Percentiles rank a stretch among this genome's conserved stretches.
phyloP scores from a whole-genome alignment of 2,888 invertebrate species.

The Scaptomyza polygonia region DNA sequence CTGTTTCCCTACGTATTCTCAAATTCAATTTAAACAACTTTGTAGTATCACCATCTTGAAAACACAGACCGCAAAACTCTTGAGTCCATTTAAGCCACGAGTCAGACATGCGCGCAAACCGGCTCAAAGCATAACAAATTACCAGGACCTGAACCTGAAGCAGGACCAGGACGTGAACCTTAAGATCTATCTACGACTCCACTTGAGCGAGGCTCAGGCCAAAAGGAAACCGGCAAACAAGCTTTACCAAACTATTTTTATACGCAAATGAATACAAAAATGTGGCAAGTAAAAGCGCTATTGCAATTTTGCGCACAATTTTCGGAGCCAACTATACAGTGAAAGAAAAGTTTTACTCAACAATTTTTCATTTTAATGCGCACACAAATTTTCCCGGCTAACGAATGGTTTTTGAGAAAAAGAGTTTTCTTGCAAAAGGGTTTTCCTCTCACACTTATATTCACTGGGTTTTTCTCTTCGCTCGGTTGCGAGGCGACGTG shows the following conservation, averaged over 20 bases:
- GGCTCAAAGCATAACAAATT: conserved; percentile 48
- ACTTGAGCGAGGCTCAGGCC: conserved; percentile 31
- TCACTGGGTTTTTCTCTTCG: conserved; percentile 9
- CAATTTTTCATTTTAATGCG: conserved; percentile 82
- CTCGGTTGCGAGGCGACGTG: too few species aligned
- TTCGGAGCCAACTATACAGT: conserved; percentile 41
- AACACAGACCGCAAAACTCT: conserved; percentile 41
- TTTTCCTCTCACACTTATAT: conserved; percentile 17
- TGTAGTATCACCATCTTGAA: conserved; percentile 16
- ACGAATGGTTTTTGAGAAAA: conserved; percentile 57
- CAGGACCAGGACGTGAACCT: conserved; percentile 1
- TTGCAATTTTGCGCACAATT: conserved; percentile 61
- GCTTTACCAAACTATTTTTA: conserved; percentile 70
- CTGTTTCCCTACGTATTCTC: conserved; percentile 10
- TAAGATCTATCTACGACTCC: conserved; percentile 27
- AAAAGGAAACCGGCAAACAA: conserved; percentile 31
- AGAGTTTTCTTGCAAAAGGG: conserved; percentile 14
- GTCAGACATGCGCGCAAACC: conserved; percentile 20
- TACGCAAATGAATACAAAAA: conserved; percentile 68
- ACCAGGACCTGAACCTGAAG: conserved; percentile 40
- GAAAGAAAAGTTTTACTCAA: conserved; percentile 50
- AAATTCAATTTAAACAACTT: conserved; percentile 47
- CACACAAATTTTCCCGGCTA: conserved; percentile 76
- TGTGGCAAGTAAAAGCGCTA: conserved; percentile 20
- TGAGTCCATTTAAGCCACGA: conserved; percentile 50